Evolutionary conservation across 35 echinoderm and acorn worm species (phyloP).

Genomic region (Lytechinus pictus): DNA sequence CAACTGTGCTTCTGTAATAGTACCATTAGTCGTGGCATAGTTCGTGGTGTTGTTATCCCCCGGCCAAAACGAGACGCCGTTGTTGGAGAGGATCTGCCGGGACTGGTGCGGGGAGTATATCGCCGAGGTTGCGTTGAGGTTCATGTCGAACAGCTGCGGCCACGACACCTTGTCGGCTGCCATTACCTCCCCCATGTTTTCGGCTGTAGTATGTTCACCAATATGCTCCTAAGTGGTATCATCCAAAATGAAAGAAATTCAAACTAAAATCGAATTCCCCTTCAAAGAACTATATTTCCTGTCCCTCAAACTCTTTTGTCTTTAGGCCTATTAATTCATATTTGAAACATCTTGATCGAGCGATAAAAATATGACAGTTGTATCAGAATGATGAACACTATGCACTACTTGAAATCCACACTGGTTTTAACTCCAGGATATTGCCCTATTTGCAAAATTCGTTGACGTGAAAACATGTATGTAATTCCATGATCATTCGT

Average conservation of each 20-base stretch:
- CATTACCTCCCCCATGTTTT: constrained; percentile 40
- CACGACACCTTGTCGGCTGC: constrained; percentile 32
- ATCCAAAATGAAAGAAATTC: neutral
- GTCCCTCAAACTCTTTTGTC: neutral
- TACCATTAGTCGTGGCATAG: constrained; percentile 10
- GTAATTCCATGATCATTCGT: neutral
- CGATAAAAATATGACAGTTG: neutral
- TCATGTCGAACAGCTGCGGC: constrained; percentile 42
- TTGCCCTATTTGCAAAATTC: neutral
- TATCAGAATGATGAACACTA: neutral
- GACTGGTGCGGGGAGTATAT: constrained; percentile 41
- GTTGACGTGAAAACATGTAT: neutral
- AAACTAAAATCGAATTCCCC: neutral
- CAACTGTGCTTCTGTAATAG: constrained; percentile 40
- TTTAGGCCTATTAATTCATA: neutral
- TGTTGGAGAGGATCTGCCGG: constrained; percentile 18
- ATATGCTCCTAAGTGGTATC: neutral
- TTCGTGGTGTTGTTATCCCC: constrained; percentile 31
- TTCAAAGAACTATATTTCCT: neutral
- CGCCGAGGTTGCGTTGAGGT: constrained; percentile 45
- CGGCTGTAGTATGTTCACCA: neutral
- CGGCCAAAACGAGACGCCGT: constrained; percentile 15
- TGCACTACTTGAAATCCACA: neutral
- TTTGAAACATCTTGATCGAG: neutral
- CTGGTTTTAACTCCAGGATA: neutral